Conservation (phyloP, 2,113 vertebrate genomes). For the Silurus asotus region DNA sequence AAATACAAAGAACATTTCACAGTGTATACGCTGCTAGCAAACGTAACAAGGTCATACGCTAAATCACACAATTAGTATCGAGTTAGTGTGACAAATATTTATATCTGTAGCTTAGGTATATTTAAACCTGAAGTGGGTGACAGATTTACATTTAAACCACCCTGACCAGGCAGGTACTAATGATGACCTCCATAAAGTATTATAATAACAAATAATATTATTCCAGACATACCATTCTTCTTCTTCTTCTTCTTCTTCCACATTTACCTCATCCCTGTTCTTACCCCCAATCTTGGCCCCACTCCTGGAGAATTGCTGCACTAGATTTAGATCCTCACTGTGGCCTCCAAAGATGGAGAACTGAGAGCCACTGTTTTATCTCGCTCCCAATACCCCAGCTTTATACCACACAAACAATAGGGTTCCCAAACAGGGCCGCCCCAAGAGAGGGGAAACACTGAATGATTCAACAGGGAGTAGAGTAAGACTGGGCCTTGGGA, state of each 20-base stretch:
- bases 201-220: not conserved
- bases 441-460: not conserved
- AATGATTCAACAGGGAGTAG: not conserved
- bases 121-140: not conserved
- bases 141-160: not conserved
- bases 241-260: not conserved
- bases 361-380: slow-evolving; percentile 17
- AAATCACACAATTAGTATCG: not conserved
- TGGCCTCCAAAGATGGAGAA: not conserved
- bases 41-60: not conserved
- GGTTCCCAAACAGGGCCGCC: not conserved
- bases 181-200: not conserved
- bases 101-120: not conserved
- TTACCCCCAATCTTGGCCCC: not conserved
- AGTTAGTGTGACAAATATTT: not conserved
- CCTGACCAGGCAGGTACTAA: not conserved
- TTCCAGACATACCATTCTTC: not conserved
- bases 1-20: not conserved
- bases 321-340: slow-evolving; percentile 18
- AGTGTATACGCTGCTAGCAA: not conserved
- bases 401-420: slow-evolving; percentile 7
- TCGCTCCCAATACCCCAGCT: not conserved
- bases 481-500: not conserved
- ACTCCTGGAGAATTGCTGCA: not conserved
- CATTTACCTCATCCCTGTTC: not conserved